phyloP scores from a whole-genome alignment of 2,888 invertebrate genomes.

The Chloroclysta siterata region DNA sequence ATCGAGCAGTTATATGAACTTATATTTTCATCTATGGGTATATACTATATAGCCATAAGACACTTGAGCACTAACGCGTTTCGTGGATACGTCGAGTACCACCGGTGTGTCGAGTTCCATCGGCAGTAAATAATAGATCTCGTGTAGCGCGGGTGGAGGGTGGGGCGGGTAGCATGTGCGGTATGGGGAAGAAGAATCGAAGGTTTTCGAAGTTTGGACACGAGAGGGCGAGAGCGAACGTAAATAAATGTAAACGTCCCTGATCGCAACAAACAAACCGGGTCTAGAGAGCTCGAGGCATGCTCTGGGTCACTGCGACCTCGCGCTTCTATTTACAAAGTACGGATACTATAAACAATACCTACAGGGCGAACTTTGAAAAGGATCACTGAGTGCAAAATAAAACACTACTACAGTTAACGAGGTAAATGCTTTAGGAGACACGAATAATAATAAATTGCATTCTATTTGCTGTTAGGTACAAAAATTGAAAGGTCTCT shows the following conservation, averaged over 20 bases:
- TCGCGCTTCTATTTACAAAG: conserved; percentile 5
- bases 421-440: no score
- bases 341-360: neutral
- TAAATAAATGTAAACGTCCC: conserved; percentile 57
- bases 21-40: no score
- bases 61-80: conserved; percentile 37
- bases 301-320: conserved; percentile 26
- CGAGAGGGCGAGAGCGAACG: conserved; percentile 44
- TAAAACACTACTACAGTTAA: no score
- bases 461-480: no score
- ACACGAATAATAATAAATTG: no score
- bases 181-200: conserved; percentile 43
- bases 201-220: conserved; percentile 54
- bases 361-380: neutral
- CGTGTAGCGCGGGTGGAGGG: conserved; percentile 35
- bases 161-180: conserved; percentile 26
- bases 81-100: conserved; percentile 43
- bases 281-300: conserved; percentile 27
- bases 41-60: no score
- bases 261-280: conserved; percentile 53
- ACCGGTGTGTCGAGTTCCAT: conserved; percentile 43
- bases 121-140: conserved; percentile 51
- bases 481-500: no score
- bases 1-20: no score
- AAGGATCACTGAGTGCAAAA: neutral